Conservation (phyloP, 1,140 invertebrate genomes). For the Drosophila busckii region DNA sequence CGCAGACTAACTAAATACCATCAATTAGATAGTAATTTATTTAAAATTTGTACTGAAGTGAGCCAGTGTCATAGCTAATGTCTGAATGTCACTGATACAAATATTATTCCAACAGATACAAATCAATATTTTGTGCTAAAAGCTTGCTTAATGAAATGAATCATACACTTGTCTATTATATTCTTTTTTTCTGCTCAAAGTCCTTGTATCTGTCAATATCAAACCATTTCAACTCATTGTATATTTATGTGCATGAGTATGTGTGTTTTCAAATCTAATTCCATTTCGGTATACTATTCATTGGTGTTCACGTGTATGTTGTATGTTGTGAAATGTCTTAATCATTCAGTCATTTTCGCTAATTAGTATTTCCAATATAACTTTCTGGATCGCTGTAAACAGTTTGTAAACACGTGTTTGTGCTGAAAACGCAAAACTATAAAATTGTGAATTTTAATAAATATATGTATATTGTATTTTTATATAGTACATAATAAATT, state of each 20-base stretch:
- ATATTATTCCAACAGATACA: too few relatives aligned
- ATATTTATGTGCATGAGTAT: constrained; percentile 10
- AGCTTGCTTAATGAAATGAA: too few relatives aligned
- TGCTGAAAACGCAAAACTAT: constrained; percentile 39
- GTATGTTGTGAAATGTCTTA: too few relatives aligned
- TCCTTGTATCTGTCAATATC: constrained; percentile 19
- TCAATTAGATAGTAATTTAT: constrained; percentile 63
- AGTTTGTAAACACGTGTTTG: constrained; percentile 45
- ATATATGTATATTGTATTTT: constrained; percentile 60
- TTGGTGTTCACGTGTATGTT: too few relatives aligned
- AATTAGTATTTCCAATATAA: constrained; percentile 43
- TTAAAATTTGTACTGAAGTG: constrained; percentile 60
- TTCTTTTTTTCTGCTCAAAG: too few relatives aligned
- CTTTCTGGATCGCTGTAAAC: constrained; percentile 39
- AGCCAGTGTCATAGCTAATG: constrained; percentile 18
- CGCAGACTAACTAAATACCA: constrained; percentile 30
- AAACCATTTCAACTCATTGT: too few relatives aligned
- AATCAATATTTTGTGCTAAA: too few relatives aligned
- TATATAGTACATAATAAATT: constrained; percentile 62
- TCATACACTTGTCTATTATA: too few relatives aligned
- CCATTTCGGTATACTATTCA: too few relatives aligned
- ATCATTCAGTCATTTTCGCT: too few relatives aligned
- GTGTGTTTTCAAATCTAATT: constrained; percentile 27
- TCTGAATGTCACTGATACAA: too few relatives aligned
- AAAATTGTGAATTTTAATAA: constrained; percentile 71